A percentile compares a stretch with the other conserved stretches of the same genome.
Conservation (phyloP, 2,888 invertebrate species). For the Ferdinandea cuprea region DNA sequence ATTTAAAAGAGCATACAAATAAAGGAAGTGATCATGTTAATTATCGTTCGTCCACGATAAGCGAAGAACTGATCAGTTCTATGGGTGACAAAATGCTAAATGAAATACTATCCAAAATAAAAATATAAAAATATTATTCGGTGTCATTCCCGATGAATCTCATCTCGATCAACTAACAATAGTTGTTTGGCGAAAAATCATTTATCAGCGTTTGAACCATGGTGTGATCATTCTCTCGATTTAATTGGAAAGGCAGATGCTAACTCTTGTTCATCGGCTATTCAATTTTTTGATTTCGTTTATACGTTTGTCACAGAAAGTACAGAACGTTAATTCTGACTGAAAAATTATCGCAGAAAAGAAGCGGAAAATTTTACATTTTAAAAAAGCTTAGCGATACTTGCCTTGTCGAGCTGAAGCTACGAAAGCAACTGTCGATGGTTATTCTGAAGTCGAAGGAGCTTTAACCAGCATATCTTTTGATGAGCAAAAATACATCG, state of each 20-base stretch:
- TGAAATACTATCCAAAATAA: slow-evolving; percentile 14
- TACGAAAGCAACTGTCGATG: slow-evolving; percentile 32
- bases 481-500: slow-evolving; percentile 22
- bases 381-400: slow-evolving; percentile 32
- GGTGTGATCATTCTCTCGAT: slow-evolving; percentile 12
- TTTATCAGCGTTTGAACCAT: slow-evolving; percentile 5
- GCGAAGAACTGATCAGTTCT: slow-evolving; percentile 18
- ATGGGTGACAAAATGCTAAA: slow-evolving; percentile 10
- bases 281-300: slow-evolving; percentile 24
- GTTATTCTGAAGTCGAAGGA: slow-evolving; percentile 24
- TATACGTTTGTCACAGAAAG: slow-evolving; percentile 17
- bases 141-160: slow-evolving; percentile 15
- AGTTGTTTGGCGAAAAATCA: slow-evolving; percentile 13
- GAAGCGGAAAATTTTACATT: slow-evolving; percentile 26
- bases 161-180: slow-evolving; percentile 18
- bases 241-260: slow-evolving; percentile 21
- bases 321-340: slow-evolving; percentile 16
- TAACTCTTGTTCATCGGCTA: slow-evolving; percentile 31
- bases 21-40: slow-evolving; percentile 16
- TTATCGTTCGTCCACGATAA: slow-evolving; percentile 21
- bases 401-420: slow-evolving; percentile 39
- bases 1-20: slow-evolving; percentile 25
- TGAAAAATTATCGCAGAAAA: slow-evolving; percentile 15
- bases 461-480: slow-evolving; percentile 21
- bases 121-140: slow-evolving; percentile 22